Base-by-base conservation (phyloP, 2,113 vertebrate genomes). In the Agapornis roseicollis region DNA sequence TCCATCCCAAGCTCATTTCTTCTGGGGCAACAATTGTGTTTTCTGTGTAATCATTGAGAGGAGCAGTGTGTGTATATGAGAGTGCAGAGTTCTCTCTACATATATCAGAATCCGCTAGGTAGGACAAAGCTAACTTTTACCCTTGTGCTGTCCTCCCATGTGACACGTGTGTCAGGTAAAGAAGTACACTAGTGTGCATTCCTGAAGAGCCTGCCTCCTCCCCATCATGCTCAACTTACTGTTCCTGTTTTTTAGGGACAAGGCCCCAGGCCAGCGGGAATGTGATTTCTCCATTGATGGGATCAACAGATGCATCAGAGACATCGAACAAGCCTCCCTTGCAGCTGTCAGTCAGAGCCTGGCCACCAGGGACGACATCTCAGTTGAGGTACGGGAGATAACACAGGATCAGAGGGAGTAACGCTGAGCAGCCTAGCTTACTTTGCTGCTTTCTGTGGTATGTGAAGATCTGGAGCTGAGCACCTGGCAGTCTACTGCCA, bases 281-380 rank as follows among this genome's bases (percentile, higher is more conserved):
- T 99, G 99, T 68, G 99, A 99, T 97, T 98, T 98, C 92, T 99
- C 99, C 84, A 99, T 99, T 17, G 99, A 99, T 93, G 98, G 98
- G 88, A 99, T 99, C 97, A 99, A 99, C 97, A 98, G 98, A 47
- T 99, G 99, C 95, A 99, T 99, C 98, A 98, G 99, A 77, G 99
- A 99, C 97, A 99, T 99, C 8, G 99, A 99, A 92, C 99, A 99
- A 96, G 99, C 99, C 17, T 99, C 99, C 0, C 98, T 99, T 3
- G 99, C 99, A 2, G 98, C 99, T 0, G 98, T 99, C 91, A 99
- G 99, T 85, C 99, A 99, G 97, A 99, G 98, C 80, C 94, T 99
- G 94, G 99, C 99, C 80, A 98, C 98, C 19, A 98, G 99, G 96
- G 99, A 99, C 61, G 99, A 99, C 98, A 99, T 99, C 97, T 99